Conservation (phyloP, 2,797 vertebrate genomes). For the Lacerta viridis region DNA sequence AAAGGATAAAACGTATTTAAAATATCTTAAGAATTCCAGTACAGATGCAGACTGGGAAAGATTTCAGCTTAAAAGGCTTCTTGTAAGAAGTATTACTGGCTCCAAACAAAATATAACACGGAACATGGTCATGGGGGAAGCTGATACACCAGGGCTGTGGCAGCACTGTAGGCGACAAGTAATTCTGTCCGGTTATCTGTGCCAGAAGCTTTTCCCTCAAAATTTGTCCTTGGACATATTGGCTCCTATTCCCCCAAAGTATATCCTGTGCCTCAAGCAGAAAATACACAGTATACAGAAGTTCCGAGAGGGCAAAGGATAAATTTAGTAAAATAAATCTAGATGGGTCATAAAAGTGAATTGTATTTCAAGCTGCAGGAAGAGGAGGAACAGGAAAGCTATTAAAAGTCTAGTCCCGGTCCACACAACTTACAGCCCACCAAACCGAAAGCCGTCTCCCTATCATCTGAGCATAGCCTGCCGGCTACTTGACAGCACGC, state of each 20-base stretch:
- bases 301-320: not conserved
- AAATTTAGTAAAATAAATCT: conserved; percentile 13
- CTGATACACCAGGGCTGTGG: no score
- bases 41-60: no score
- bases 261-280: not conserved
- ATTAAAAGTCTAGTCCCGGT: not conserved
- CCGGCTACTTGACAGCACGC: not conserved
- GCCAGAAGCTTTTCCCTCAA: not conserved
- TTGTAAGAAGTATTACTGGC: no score
- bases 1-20: no score
- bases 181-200: not conserved
- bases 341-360: conserved; percentile 1
- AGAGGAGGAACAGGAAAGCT: not conserved
- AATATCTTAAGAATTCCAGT: no score
- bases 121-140: not conserved
- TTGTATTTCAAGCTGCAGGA: not conserved
- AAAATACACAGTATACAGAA: not conserved
- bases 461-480: not conserved
- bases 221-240: not conserved
- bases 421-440: not conserved
- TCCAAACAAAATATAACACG: not conserved
- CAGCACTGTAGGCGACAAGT: not conserved
- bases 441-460: not conserved
- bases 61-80: no score
- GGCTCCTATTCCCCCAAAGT: not conserved